phyloP scores from a whole-genome alignment of 2,113 vertebrate genomes.

The Eonycteris spelaea region DNA sequence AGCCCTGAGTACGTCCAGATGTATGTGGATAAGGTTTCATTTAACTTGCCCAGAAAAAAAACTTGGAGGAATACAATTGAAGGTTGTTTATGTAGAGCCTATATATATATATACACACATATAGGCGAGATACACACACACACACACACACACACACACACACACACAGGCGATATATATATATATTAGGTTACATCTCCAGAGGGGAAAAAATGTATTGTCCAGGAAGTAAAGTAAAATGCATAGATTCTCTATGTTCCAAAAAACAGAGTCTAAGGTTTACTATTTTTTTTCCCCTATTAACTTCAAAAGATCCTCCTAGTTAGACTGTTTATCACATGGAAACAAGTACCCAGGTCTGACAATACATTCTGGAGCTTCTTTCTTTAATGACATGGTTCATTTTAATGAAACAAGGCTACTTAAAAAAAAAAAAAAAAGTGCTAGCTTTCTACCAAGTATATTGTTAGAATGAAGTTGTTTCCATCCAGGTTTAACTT shows the following conservation, averaged over 20 bases:
- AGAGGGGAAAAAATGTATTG: neutral
- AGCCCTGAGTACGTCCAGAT: constrained; percentile 62
- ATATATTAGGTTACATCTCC: neutral
- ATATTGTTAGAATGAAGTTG: neutral
- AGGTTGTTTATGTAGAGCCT: neutral
- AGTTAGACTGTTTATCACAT: neutral
- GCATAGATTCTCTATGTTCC: neutral
- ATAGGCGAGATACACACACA: neutral
- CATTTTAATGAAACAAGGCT: neutral
- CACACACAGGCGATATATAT: no score
- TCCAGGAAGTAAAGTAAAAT: constrained; percentile 25
- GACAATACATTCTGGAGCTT: neutral
- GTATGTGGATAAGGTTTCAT: constrained; percentile 28
- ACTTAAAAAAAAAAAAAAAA: neutral
- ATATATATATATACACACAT: no score
- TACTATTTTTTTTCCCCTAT: neutral
- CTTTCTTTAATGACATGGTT: neutral
- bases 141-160: neutral
- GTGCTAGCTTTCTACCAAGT: neutral
- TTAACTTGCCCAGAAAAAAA: constrained; percentile 10
- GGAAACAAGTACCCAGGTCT: neutral
- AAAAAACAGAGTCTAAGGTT: neutral
- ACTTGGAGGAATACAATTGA: neutral
- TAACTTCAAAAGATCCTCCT: neutral
- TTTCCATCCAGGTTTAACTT: neutral